Base-by-base conservation (phyloP, 2,797 vertebrate genomes). In the Myotis findleyi region DNA sequence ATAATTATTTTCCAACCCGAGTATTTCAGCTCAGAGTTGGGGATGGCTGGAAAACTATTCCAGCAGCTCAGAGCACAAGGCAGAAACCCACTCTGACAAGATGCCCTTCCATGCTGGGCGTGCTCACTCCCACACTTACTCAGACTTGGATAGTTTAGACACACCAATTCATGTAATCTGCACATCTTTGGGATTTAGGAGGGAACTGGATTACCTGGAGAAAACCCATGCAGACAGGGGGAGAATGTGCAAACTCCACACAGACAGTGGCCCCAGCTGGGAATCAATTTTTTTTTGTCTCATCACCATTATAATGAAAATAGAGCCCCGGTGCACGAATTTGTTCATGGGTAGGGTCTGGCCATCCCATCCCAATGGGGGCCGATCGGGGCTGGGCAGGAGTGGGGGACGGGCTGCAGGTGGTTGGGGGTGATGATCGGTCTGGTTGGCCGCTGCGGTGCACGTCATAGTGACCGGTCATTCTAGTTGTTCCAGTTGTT, bases 351-450 rank as follows among this genome's bases (percentile, higher is more conserved):
- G 12, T 62, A 6, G 27, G 57, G 25, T 59, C 27, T 62, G 59
- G 59, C 59, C 2, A 0, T 30, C 59, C 12, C 12, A 6, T 62
- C 57, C 57, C 57, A 59, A 27, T 59, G 57, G 10, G 57, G 18
- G 53, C 18, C 53, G 8, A 49, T 49, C 14, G 14, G 47, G 9
- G 51, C 18, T 53, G 51, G 51, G 23, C 55, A 57, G 55, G 3
- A 4, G 9, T 3, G 3, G 55, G 25, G 57, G 57, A 27, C 11
- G 2, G 4, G 25, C 57, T 2, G 57, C 11, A 0, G 57, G 11
- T 1, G 25, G 57, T 59, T 59, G 57, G 11, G 57, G 11, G 57
- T 59, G 25, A 25, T 59, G 57, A 27, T 27, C 5, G 25, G 57
- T 25, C 57, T 12, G 1, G 57, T 59, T 59, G 57, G 57, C 25